Percentiles rank a stretch among this genome's conserved stretches.
phyloP scores from a whole-genome alignment of 1,140 invertebrate species.

The Trachymyrmex septentrionalis region DNA sequence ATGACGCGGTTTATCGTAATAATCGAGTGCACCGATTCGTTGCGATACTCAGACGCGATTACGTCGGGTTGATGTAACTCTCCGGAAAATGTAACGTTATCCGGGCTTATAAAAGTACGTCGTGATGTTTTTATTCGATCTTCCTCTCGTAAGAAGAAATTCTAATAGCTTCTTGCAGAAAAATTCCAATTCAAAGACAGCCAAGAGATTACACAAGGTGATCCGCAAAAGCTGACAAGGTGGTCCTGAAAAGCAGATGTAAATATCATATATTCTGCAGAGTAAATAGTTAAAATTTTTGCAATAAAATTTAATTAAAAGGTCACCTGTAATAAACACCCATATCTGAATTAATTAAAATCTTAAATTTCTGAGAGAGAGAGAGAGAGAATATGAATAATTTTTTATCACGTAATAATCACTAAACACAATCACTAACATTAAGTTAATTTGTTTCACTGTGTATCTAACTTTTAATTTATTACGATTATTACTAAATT shows the following conservation, averaged over 20 bases:
- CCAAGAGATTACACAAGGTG: neutral
- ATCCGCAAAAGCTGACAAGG: neutral
- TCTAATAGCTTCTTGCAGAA: conserved; percentile 21
- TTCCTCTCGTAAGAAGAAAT: conserved; percentile 43
- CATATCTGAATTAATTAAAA: neutral
- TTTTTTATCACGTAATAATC: too few species aligned
- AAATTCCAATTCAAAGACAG: conserved; percentile 26
- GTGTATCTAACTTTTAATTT: too few species aligned
- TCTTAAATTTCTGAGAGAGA: neutral
- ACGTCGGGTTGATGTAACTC: conserved; percentile 18
- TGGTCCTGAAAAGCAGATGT: too few species aligned
- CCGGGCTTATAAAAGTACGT: conserved; percentile 18
- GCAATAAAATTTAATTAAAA: conserved; percentile 6
- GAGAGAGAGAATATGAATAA: too few species aligned
- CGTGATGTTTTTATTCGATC: conserved; percentile 21
- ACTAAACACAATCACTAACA: too few species aligned
- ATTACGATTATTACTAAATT: too few species aligned
- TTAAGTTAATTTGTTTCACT: too few species aligned
- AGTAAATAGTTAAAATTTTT: neutral
- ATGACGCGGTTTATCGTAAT: conserved; percentile 61
- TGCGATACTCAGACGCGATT: conserved; percentile 45
- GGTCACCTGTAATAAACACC: neutral
- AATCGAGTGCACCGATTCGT: conserved; percentile 53
- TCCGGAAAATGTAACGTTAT: conserved; percentile 47
- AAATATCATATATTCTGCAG: neutral